Evolutionary conservation across 2,888 invertebrate species (phyloP), one percentile per base, ranked within the genome.

Genomic region (Chrysolina haemoptera): DNA sequence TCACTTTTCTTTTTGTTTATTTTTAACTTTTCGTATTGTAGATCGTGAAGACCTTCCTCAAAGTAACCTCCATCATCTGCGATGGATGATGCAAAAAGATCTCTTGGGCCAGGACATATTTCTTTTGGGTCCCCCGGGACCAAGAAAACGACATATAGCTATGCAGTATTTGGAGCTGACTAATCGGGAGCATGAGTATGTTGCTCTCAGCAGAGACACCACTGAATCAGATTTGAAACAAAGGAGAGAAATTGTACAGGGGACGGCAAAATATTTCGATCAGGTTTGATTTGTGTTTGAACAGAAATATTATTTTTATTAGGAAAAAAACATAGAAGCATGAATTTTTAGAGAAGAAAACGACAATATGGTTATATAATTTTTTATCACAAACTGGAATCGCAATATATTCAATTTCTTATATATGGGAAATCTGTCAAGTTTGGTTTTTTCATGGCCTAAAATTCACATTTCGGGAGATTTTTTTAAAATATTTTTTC

Each of bases 41-140:
- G 93, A 93, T 81, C 86, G 90, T 16, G 90, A 91, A 71, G 88
- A 90, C 67, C 84, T 93, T 68, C 91, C 92, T 18, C 96, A 96
- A 88, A 93, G 93, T 74, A 91, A 92, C 0, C 88, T 97, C 6
- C 91, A 93, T 76, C 95, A 97, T 86, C 88, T 98, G 81, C 91
- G 95, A 91, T 98, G 98, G 98, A 96, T 98, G 93, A 92, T 98
- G 89, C 98, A 98, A 86, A 98, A 98, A 86, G 98, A 98, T 87
- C 86, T 93, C 27, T 89, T 99, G 4, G 94, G 95, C 0, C 99
- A 99, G 88, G 99, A 99, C 85, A 96, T 98, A 89, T 99, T 98
- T 87, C 89, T 99, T 46, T 92, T 98, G 74, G 99, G 98, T 0
- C 92, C 94, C 35, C 98, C 98, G 9, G 98, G 98, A 0, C 93